phyloP scores from a whole-genome alignment of 2,888 invertebrate genomes.

The Calameuta pallipes region DNA sequence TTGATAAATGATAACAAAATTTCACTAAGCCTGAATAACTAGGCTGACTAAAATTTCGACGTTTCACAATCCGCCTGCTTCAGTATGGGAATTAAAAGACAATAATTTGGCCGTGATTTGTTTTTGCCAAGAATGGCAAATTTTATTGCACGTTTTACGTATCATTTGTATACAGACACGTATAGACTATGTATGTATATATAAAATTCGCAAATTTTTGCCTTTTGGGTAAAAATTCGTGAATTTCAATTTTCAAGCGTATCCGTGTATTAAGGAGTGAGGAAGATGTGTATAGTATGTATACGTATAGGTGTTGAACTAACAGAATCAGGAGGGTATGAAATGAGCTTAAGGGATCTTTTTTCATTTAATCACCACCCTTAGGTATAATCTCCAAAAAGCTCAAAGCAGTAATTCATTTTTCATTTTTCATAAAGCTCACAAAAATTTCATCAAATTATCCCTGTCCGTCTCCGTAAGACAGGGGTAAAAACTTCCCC shows the following conservation, averaged over 20 bases:
- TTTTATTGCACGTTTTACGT: no score
- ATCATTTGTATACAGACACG: no score
- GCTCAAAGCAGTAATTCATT: not conserved
- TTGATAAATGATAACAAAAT: not conserved
- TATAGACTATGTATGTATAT: no score
- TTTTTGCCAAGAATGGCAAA: no score
- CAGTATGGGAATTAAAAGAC: not conserved
- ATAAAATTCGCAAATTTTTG: no score
- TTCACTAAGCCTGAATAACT: not conserved
- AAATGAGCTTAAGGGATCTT: not conserved
- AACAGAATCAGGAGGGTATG: not conserved
- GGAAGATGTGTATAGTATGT: not conserved
- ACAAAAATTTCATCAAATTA: not conserved
- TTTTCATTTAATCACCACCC: not conserved
- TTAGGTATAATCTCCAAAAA: no score
- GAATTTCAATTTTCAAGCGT: not conserved
- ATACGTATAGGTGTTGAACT: not conserved
- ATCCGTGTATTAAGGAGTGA: not conserved
- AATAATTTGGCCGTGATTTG: not conserved
- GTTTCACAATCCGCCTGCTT: not conserved
- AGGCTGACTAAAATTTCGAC: not conserved
- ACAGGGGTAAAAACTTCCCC: not conserved
- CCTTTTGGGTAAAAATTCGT: no score
- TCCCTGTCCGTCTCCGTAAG: not conserved
- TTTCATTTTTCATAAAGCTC: not conserved